Percentiles rank a stretch among this genome's conserved stretches.
Conservation (phyloP, 1,140 invertebrate genomes). For the Atopsyche davidsoni region DNA sequence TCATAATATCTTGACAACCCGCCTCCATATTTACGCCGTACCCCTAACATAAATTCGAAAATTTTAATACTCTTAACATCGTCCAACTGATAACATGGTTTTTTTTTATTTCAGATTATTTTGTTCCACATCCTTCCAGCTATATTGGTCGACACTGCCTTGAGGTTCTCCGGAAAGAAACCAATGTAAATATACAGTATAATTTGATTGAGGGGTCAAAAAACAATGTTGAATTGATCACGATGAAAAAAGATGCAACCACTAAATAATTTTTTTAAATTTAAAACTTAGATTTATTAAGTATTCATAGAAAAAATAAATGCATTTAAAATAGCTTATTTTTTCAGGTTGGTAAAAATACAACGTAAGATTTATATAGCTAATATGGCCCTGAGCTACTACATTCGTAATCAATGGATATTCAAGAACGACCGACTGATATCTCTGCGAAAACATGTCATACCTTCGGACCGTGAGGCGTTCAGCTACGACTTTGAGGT, state of each 20-base stretch:
- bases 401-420: constrained; percentile 74
- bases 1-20: too few species aligned
- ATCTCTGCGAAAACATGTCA: constrained; percentile 53
- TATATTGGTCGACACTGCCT: constrained; percentile 57
- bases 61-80: background rate
- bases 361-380: constrained; percentile 75
- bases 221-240: too few species aligned
- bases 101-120: constrained; percentile 43
- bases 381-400: constrained; percentile 68
- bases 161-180: constrained; percentile 57
- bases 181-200: constrained; percentile 80
- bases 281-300: too few species aligned
- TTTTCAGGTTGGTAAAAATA: constrained; percentile 65
- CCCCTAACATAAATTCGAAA: background rate
- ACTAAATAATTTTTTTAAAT: too few species aligned
- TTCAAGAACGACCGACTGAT: constrained; percentile 72
- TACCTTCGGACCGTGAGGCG: constrained; percentile 53
- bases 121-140: constrained; percentile 65
- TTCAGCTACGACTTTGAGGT: constrained; percentile 57
- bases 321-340: constrained; percentile 15
- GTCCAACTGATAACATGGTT: constrained; percentile 35
- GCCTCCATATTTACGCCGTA: background rate
- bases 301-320: constrained; percentile 7
- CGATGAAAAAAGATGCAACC: too few species aligned
- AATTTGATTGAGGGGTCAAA: constrained; percentile 4